Evolutionary conservation across 1,140 invertebrate species (phyloP).

Genomic region (Bombus affinis): DNA sequence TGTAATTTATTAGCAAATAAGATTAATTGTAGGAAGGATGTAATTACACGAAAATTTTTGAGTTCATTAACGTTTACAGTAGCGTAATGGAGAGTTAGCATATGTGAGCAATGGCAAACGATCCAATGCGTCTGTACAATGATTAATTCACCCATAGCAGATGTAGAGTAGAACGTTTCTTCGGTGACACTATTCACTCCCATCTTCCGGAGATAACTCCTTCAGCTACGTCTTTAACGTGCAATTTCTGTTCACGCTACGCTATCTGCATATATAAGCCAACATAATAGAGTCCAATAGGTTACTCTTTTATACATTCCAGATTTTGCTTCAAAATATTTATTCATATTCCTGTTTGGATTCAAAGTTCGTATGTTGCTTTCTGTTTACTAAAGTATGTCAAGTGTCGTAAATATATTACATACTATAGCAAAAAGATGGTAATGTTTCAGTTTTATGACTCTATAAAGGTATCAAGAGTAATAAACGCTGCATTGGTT

Average conservation of each 20-base stretch:
- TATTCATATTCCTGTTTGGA: too few species aligned
- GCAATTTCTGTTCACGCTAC: not conserved
- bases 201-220: not conserved
- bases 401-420: not conserved
- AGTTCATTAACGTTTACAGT: not conserved
- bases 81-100: not conserved
- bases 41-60: not conserved
- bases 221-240: not conserved
- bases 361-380: not conserved
- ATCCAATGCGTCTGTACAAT: not conserved
- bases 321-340: not conserved
- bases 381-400: not conserved
- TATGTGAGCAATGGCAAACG: not conserved
- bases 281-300: not conserved
- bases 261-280: not conserved
- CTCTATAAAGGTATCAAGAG: not conserved
- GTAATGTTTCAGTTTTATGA: not conserved
- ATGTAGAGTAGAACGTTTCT: not conserved
- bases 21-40: not conserved
- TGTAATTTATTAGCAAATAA: not conserved
- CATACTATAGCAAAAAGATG: too few species aligned
- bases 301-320: not conserved
- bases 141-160: constrained; percentile 1
- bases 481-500: not conserved
- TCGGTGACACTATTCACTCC: constrained; percentile 3